Percentiles rank a stretch among this genome's conserved stretches.
Conservation (phyloP, 53 echinoderm and acorn worm species). For the Paracentrotus lividus region DNA sequence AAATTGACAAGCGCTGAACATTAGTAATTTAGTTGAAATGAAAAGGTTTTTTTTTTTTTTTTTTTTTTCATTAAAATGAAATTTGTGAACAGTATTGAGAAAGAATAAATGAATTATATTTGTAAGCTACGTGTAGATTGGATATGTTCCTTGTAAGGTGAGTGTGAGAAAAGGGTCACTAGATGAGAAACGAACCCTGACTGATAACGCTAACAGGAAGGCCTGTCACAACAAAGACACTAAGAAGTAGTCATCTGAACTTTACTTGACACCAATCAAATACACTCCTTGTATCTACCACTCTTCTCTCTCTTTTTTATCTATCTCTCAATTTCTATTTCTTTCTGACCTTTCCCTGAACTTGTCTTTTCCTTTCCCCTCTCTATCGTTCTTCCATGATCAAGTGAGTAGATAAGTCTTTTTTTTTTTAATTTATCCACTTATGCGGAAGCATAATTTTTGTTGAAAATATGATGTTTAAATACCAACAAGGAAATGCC, state of each 20-base stretch:
- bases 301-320: background rate
- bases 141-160: too few species aligned
- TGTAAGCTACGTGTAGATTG: background rate
- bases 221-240: constrained; percentile 68
- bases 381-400: background rate
- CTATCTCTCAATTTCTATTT: background rate
- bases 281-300: background rate
- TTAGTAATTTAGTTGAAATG: background rate
- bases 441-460: background rate
- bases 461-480: background rate
- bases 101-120: background rate
- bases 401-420: too few species aligned
- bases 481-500: background rate
- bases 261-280: constrained; percentile 38
- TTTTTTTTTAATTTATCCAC: too few species aligned
- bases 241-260: constrained; percentile 48
- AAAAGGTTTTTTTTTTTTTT: too few species aligned
- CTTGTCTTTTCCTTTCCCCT: background rate
- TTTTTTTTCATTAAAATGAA: too few species aligned
- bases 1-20: too few species aligned
- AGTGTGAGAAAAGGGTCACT: constrained; percentile 45
- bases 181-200: constrained; percentile 5
- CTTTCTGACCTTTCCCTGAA: background rate
- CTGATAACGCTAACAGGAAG: constrained; percentile 56
- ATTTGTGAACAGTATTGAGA: background rate